These are phyloP conservation scores for Sebastes baramenuke DNA, from an alignment of 2,797 vertebrate genomes.

Conservation along the genomic window DNA sequence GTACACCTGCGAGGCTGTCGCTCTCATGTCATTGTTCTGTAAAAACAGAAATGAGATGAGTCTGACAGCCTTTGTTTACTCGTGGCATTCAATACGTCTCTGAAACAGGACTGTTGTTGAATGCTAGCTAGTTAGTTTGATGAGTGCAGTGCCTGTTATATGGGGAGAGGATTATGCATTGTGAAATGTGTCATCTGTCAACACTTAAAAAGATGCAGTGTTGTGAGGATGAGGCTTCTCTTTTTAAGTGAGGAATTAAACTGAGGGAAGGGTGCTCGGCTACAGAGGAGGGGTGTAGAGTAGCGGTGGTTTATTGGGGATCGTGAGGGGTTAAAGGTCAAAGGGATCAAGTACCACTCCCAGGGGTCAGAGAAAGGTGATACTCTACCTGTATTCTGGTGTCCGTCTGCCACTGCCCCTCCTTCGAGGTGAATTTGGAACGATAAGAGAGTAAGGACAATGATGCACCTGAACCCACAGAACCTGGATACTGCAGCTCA, in stretches of 20 bases:
- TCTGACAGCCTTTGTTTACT: slow-evolving; percentile 45
- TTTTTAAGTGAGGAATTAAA: slow-evolving; percentile 76
- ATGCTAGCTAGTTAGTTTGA: slow-evolving; percentile 56
- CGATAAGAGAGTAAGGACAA: slow-evolving; percentile 78
- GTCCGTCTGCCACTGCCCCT: slow-evolving; percentile 91
- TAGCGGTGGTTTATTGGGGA: slow-evolving; percentile 25
- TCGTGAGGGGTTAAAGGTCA: slow-evolving; percentile 29
- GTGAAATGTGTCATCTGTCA: slow-evolving; percentile 65
- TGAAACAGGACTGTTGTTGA: slow-evolving; percentile 46
- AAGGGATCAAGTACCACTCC: slow-evolving; percentile 53
- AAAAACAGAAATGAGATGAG: slow-evolving; percentile 45
- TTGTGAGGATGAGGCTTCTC: slow-evolving; percentile 55
- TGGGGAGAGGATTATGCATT: slow-evolving; percentile 49
- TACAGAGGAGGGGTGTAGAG: slow-evolving; percentile 15
- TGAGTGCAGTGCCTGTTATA: slow-evolving; percentile 44
- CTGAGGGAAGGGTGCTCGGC: slow-evolving; percentile 17
- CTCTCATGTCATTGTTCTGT: slow-evolving; percentile 50
- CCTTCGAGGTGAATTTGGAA: slow-evolving; percentile 91
- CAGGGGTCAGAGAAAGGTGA: slow-evolving; percentile 74
- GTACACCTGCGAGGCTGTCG: slow-evolving; percentile 30
- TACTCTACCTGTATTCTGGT: slow-evolving; percentile 96
- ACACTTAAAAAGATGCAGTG: slow-evolving; percentile 73
- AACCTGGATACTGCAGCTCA: slow-evolving; percentile 64
- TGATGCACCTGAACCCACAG: slow-evolving; percentile 64
- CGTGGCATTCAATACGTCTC: slow-evolving; percentile 44